Conservation (phyloP, 2,888 invertebrate species). For the Nezara viridula region DNA sequence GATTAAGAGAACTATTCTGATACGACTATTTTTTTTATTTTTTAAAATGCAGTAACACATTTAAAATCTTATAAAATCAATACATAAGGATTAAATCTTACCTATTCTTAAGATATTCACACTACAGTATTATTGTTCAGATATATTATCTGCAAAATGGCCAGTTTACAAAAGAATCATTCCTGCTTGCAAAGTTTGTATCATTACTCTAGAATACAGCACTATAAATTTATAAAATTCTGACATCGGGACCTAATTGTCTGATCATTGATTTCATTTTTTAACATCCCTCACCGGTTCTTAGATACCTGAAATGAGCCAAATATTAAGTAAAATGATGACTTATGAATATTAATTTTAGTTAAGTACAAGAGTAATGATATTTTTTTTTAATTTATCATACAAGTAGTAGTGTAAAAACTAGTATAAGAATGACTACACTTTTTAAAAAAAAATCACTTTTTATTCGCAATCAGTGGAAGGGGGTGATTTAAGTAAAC, state of each 20-base stretch:
- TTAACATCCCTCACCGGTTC: neutral
- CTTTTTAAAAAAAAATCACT: too few relatives aligned
- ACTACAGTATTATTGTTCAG: neutral
- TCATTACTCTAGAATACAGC: neutral
- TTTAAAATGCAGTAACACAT: neutral
- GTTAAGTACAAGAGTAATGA: neutral
- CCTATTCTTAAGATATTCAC: neutral
- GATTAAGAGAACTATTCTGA: neutral
- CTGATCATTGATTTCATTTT: conserved; percentile 5
- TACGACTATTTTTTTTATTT: neutral
- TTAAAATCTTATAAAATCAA: neutral
- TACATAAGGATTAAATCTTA: neutral
- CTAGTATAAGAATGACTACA: too few relatives aligned
- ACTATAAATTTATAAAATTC: neutral
- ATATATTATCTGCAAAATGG: neutral
- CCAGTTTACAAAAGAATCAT: neutral
- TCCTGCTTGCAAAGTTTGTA: neutral
- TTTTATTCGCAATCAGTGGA: too few relatives aligned
- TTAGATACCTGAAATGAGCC: neutral
- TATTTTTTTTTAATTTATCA: too few relatives aligned
- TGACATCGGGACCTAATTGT: neutral
- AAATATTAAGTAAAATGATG: neutral
- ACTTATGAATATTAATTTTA: neutral
- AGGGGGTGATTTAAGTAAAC: too few relatives aligned
- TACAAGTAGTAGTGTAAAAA: too few relatives aligned